Base-by-base conservation (phyloP, 2,797 vertebrate genomes). In the Urocyon cinereoargenteus region DNA sequence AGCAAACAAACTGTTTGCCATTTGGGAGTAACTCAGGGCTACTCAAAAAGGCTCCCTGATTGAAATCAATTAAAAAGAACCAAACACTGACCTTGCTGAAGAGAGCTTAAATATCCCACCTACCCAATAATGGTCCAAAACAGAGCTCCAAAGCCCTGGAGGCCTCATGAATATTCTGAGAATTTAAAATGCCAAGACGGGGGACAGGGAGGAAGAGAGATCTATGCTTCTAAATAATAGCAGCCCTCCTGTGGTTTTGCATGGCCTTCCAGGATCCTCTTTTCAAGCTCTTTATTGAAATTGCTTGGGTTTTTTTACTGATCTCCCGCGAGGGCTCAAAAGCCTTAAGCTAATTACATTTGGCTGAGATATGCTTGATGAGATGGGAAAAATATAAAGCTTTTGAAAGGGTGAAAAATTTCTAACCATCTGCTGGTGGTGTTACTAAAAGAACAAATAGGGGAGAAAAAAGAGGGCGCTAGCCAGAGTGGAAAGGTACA, bases 311-410 rank as follows among this genome's bases (percentile, higher is more conserved):
- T 98, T 98, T 98, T 98, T 62, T 26, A 98, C 98, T 96, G 98
- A 98, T 99, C 98, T 98, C 99, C 98, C 97, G 92, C 97, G 98
- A 98, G 97, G 95, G 77, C 96, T 99, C 98, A 99, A 99, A 99
- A 99, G 98, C 98, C 98, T 98, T 97, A 94, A 99, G 99, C 98
- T 99, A 99, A 99, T 99, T 99, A 99, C 98, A 98, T 98, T 98
- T 98, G 98, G 98, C 98, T 97, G 98, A 99, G 98, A 98, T 98
- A 99, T 98, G 98, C 98, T 99, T 98, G 99, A 99, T 98, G 99
- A 99, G 98, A 99, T 98, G 99, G 98, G 98, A 98, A 99, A 98
- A 99, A 98, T 98, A 99, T 84, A 97, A 98, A 98, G 98, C 98
- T 98, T 99, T 98, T 98, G 98, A 99, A 99, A 98, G 98, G 98